phyloP scores from a whole-genome alignment of 1,140 invertebrate genomes.

The Pissodes strobi region DNA sequence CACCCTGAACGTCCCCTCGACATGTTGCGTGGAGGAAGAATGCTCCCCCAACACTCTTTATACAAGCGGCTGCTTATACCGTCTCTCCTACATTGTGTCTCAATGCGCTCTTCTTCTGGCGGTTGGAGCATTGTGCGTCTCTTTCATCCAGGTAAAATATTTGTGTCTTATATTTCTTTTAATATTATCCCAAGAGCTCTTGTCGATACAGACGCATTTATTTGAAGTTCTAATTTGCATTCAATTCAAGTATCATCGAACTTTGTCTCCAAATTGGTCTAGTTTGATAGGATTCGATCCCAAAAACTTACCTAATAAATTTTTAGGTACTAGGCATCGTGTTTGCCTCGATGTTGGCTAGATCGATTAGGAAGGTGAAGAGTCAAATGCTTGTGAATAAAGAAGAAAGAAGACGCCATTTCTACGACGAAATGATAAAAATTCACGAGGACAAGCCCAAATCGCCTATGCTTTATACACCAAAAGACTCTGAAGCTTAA shows the following conservation, averaged over 20 bases:
- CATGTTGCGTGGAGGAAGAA: constrained; percentile 41
- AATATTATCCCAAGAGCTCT: too few species aligned
- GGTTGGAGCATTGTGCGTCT: constrained; percentile 79
- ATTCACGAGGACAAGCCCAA: background rate
- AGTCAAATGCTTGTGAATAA: constrained; percentile 69
- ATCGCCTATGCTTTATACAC: background rate
- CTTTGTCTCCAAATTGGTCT: too few species aligned
- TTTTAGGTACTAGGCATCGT: constrained; percentile 82
- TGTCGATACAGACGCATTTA: too few species aligned
- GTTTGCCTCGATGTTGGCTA: constrained; percentile 83
- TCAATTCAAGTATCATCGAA: too few species aligned
- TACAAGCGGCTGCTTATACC: constrained; percentile 67
- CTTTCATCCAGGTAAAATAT: constrained; percentile 71
- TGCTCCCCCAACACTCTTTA: constrained; percentile 51
- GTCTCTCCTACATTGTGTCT: constrained; percentile 69
- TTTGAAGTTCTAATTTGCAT: too few species aligned
- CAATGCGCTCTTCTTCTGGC: constrained; percentile 75
- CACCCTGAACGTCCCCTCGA: constrained; percentile 26
- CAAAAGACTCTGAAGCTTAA: constrained; percentile 21
- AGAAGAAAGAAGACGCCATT: constrained; percentile 67
- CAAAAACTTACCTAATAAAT: too few species aligned
- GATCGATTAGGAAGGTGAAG: constrained; percentile 79
- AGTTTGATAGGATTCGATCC: too few species aligned
- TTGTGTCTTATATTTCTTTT: too few species aligned
- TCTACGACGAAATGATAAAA: constrained; percentile 51